These are phyloP conservation scores for Muschampia plurimacula DNA, from an alignment of 2,888 invertebrate species.

Conservation along the genomic window DNA sequence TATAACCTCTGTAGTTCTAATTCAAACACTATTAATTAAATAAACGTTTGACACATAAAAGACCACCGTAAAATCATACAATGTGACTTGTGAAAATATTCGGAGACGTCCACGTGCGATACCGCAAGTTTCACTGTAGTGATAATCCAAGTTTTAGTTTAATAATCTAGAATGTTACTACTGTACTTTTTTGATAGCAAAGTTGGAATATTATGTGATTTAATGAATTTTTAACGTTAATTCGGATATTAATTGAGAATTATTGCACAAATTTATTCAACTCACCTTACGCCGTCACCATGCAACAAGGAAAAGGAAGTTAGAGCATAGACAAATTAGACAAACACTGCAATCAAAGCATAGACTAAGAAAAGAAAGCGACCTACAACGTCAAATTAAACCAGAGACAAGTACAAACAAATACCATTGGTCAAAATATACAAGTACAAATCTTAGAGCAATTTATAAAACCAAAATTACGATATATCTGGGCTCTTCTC, in stretches of 20 bases:
- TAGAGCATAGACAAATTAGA: conserved; percentile 19
- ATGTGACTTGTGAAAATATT: background rate
- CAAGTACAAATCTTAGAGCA: no score
- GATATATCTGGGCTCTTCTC: no score
- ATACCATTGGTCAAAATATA: no score
- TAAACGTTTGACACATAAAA: background rate
- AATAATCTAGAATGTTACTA: background rate
- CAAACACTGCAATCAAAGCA: background rate
- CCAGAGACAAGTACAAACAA: background rate
- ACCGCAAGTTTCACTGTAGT: background rate
- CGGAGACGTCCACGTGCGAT: conserved; percentile 6
- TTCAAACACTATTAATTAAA: background rate
- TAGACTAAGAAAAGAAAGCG: no score
- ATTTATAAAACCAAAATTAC: no score
- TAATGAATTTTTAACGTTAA: background rate
- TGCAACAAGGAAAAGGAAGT: conserved; percentile 81
- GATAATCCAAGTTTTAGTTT: background rate
- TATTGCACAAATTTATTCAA: conserved; percentile 58
- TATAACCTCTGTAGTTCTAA: conserved; percentile 55
- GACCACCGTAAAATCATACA: background rate
- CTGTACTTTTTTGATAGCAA: background rate
- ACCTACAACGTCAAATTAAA: background rate
- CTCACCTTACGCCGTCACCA: conserved; percentile 84
- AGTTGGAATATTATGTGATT: background rate
- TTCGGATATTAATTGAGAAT: conserved; percentile 41